phyloP scores from a whole-genome alignment of 2,888 invertebrate genomes.

The Chelonus formosanus region DNA sequence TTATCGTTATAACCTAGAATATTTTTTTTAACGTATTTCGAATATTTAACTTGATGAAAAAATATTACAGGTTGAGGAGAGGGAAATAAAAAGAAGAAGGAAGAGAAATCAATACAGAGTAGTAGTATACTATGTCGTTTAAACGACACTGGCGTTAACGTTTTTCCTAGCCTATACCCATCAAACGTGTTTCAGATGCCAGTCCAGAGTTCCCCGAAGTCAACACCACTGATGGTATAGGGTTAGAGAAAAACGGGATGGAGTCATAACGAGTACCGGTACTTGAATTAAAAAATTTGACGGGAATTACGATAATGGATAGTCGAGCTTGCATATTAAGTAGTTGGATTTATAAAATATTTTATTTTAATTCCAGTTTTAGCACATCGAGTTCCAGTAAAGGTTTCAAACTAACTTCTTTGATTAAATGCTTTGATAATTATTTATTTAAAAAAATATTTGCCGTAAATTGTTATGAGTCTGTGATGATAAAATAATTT shows the following conservation, averaged over 20 bases:
- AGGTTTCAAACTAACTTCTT: no score
- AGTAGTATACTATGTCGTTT: constrained; percentile 34
- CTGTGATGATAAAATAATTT: no score
- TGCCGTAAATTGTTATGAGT: no score
- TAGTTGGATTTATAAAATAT: no score
- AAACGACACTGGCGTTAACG: constrained; percentile 49
- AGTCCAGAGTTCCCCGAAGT: constrained; percentile 44
- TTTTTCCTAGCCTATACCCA: constrained; percentile 47
- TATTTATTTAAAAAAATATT: no score
- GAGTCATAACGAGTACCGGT: constrained; percentile 41
- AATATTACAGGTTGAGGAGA: constrained; percentile 33
- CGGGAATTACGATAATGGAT: neutral
- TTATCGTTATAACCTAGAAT: no score
- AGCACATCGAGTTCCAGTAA: no score
- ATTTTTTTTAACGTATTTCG: no score
- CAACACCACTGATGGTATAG: constrained; percentile 36
- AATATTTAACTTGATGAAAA: no score
- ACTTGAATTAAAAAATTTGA: constrained; percentile 16
- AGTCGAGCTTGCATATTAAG: neutral
- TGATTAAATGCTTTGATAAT: no score
- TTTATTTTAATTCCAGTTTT: no score
- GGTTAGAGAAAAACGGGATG: constrained; percentile 37
- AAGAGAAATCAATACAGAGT: constrained; percentile 33
- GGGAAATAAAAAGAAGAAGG: constrained; percentile 42
- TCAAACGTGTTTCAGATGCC: constrained; percentile 45